These are phyloP conservation scores for Leptopilina boulardi DNA, from an alignment of 1,140 invertebrate genomes.

Conservation along the genomic window DNA sequence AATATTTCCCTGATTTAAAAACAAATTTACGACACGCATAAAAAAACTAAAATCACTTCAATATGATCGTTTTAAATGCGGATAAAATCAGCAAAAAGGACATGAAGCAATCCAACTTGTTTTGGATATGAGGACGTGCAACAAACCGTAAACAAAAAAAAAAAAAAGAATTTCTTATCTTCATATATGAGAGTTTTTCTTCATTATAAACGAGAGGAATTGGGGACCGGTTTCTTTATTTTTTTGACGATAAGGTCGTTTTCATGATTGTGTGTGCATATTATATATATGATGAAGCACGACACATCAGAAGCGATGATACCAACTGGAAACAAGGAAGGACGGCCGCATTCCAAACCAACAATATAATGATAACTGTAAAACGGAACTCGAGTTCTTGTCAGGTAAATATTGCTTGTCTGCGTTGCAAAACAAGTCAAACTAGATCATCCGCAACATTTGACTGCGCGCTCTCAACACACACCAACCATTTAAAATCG, in stretches of 20 bases:
- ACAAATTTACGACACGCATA: too few relatives aligned
- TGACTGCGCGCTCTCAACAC: slow-evolving; percentile 1
- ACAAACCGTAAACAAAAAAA: neutral
- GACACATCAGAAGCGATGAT: neutral
- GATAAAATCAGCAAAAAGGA: too few relatives aligned
- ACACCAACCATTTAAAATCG: neutral
- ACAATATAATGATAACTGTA: slow-evolving; percentile 60
- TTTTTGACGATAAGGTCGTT: slow-evolving; percentile 12
- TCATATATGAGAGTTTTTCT: neutral
- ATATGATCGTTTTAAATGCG: too few relatives aligned
- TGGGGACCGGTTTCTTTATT: neutral
- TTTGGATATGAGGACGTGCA: neutral
- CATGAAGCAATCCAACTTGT: too few relatives aligned
- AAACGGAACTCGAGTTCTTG: slow-evolving; percentile 35
- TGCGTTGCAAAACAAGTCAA: slow-evolving; percentile 9
- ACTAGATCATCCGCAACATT: slow-evolving; percentile 28
- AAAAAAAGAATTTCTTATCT: neutral
- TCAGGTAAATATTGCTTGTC: slow-evolving; percentile 26
- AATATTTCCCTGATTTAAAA: too few relatives aligned
- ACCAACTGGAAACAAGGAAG: slow-evolving; percentile 47
- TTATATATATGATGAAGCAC: slow-evolving; percentile 1
- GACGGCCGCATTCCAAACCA: slow-evolving; percentile 56
- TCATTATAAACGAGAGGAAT: too few relatives aligned
- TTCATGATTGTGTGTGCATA: neutral
- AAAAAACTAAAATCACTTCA: too few relatives aligned